Evolutionary conservation across 2,113 vertebrate genomes (phyloP).

Genomic region (Petromus typicus): DNA sequence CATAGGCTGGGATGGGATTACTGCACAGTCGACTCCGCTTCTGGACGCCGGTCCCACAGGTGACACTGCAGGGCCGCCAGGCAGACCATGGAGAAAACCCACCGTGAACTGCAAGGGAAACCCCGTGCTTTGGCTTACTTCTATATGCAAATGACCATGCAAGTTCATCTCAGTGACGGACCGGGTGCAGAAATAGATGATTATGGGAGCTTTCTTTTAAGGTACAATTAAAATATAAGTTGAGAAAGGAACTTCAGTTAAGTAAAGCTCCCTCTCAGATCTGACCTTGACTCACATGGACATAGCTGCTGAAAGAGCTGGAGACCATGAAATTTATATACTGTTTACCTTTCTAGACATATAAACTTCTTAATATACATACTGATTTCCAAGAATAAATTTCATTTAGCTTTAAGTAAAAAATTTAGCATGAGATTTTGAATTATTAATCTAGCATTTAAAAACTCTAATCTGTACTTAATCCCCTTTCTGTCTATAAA

Average conservation of each 20-base stretch:
- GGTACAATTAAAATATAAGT: neutral
- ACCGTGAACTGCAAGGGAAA: slow-evolving; percentile 91
- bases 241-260: neutral
- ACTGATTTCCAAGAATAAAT: slow-evolving; percentile 18
- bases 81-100: slow-evolving; percentile 94
- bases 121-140: neutral
- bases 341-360: neutral
- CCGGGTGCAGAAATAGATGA: neutral
- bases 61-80: slow-evolving; percentile 94
- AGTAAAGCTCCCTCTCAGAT: neutral
- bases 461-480: neutral
- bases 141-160: neutral
- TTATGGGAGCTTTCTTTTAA: neutral
- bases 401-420: neutral
- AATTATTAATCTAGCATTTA: neutral
- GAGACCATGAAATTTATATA: neutral
- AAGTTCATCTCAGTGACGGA: neutral
- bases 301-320: neutral
- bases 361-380: neutral
- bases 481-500: neutral
- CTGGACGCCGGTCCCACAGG: slow-evolving; percentile 93
- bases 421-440: neutral
- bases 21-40: slow-evolving; percentile 93
- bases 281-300: neutral
- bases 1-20: slow-evolving; percentile 94